These are phyloP conservation scores for Magallana angulata DNA, from an alignment of 1,140 invertebrate genomes.

Conservation along the genomic window DNA sequence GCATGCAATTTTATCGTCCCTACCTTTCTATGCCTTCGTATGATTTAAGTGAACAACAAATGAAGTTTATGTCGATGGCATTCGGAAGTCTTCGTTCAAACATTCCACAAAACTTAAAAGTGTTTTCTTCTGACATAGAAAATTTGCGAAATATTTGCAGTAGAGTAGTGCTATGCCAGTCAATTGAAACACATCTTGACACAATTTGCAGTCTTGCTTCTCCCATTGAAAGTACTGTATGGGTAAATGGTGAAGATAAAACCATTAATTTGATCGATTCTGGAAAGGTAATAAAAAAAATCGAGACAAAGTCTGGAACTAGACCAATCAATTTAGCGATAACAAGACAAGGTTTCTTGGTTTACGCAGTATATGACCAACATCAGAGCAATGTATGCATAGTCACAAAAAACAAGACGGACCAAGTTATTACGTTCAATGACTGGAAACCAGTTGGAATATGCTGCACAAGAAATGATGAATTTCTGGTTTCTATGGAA, in stretches of 20 bases:
- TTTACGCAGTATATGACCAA: background rate
- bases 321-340: background rate
- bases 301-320: background rate
- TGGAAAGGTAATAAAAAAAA: background rate
- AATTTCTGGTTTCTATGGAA: conserved; percentile 3
- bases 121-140: background rate
- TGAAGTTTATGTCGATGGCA: background rate
- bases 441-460: background rate
- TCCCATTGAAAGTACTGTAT: background rate
- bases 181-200: background rate
- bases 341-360: conserved; percentile 1
- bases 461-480: background rate
- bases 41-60: background rate
- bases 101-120: background rate
- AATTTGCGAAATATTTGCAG: background rate
- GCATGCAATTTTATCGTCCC: background rate
- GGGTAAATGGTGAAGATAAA: background rate
- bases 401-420: background rate
- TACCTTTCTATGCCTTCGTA: background rate
- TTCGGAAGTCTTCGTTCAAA: background rate
- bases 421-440: background rate
- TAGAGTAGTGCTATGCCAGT: background rate
- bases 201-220: background rate
- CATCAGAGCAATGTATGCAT: background rate
- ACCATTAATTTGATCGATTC: background rate